Evolutionary conservation across 2,888 invertebrate genomes (phyloP).

Genomic region (Eledone cirrhosa): DNA sequence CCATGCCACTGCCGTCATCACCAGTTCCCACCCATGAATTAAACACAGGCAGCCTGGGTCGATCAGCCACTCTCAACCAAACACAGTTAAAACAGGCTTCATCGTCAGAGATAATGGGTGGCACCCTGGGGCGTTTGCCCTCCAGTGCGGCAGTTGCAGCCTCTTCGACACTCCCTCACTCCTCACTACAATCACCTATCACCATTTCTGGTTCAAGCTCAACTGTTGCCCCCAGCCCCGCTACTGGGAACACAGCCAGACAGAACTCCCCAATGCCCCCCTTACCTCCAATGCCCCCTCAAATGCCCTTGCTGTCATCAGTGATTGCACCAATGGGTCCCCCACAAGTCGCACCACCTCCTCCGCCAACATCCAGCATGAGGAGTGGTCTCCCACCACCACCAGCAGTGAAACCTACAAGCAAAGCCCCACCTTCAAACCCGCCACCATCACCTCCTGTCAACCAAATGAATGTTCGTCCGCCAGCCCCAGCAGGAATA

Average conservation of each 20-base stretch:
- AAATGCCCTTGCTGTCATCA: constrained; percentile 32
- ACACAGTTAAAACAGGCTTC: not conserved
- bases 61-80: not conserved
- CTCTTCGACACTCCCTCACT: not conserved
- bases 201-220: constrained; percentile 17
- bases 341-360: constrained; percentile 26
- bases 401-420: constrained; percentile 31
- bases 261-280: constrained; percentile 2
- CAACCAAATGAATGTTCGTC: not conserved
- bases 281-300: constrained; percentile 36
- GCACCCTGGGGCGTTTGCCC: not conserved
- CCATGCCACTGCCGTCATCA: constrained; percentile 5
- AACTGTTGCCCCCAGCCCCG: constrained; percentile 25
- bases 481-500: not conserved
- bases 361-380: constrained; percentile 11
- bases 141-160: constrained; percentile 22
- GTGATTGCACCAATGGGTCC: constrained; percentile 29
- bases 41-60: too few relatives aligned
- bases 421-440: constrained; percentile 33
- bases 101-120: not conserved
- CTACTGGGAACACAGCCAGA: constrained; percentile 31
- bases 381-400: constrained; percentile 24
- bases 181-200: constrained; percentile 14
- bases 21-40: too few relatives aligned
- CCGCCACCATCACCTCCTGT: constrained; percentile 23